Evolutionary conservation across 1,140 invertebrate genomes (phyloP), one percentile per base, ranked within the genome.

Genomic region (Drosophila navojoa): DNA sequence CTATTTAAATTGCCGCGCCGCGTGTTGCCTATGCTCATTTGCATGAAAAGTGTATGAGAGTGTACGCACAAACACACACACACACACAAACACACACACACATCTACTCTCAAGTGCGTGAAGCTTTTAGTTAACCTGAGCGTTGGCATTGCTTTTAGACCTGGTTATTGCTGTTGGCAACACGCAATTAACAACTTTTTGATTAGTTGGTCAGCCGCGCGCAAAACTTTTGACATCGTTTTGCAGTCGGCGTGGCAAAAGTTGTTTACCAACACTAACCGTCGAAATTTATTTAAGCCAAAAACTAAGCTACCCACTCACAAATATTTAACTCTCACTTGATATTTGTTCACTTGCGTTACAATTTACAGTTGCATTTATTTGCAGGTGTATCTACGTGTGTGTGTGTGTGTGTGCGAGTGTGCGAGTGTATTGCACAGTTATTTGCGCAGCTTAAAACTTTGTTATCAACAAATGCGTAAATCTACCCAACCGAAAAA

Each of bases 391-490:
- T 22, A 42, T 13, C 11, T 22, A 22, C 32, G 45, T 44, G 7
- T 52, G 27, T 52, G 73, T 77, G 66, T 61, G 15, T 22, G 38
- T 44, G 59, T 44, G 19, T 19, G 19, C 2, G 19, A 1, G 81
- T 80, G 66, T 61, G 66, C 55, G 57, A 58, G 57, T 73, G 40
- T 71, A 68, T 71, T 64, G 66, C 62, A 72, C 81, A 78, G 81
- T 62, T 78, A 86, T 87, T 86, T 79, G 72, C 58, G 82, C 58
- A 86, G 76, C 84, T 76, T 81, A 87, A 87, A 87, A 86, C 70
- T 86, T 86, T 86, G 81, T 82, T 86, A 86, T 86, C 81, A 86
- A 86, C 81, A 86, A 86, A 86, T 87, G 82, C 86, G 81, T 86
- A 86, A 86, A 86, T 86, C 81, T 80, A 86, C 44, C 79, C 69